Conservation (phyloP, 2,888 invertebrate genomes). For the Ophion ventricosus region DNA sequence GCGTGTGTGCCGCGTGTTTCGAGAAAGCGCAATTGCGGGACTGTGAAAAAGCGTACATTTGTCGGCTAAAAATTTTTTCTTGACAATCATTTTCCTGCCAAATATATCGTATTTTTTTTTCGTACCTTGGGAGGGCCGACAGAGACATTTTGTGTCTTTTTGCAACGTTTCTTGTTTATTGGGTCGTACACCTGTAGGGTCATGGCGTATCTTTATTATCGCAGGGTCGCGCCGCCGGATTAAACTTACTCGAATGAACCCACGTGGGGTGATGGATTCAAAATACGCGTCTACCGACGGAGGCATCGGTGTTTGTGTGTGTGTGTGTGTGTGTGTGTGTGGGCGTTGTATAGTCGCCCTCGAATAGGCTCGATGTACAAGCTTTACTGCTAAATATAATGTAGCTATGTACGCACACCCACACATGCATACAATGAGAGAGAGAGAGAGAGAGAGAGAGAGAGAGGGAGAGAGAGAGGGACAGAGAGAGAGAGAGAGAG, state of each 20-base stretch:
- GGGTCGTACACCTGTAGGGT: background rate
- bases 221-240: background rate
- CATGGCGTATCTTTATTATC: background rate
- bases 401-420: background rate
- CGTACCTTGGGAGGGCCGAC: background rate
- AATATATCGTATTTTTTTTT: too few species aligned
- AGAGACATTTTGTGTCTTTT: background rate
- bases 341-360: background rate
- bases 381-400: slow-evolving; percentile 40
- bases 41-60: too few species aligned
- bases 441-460: background rate
- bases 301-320: slow-evolving; percentile 1
- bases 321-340: background rate
- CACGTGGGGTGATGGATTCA: background rate
- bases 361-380: slow-evolving; percentile 13
- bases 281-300: background rate
- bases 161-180: background rate
- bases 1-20: too few species aligned
- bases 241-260: slow-evolving; percentile 38
- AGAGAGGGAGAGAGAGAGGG: background rate
- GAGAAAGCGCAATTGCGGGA: too few species aligned
- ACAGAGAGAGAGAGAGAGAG: background rate
- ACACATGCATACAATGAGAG: background rate
- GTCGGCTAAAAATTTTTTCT: too few species aligned
- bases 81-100: too few species aligned